Percentiles rank a stretch among this genome's conserved stretches.
phyloP scores from a whole-genome alignment of 1,140 invertebrate species.

The Leptinotarsa defecta region DNA sequence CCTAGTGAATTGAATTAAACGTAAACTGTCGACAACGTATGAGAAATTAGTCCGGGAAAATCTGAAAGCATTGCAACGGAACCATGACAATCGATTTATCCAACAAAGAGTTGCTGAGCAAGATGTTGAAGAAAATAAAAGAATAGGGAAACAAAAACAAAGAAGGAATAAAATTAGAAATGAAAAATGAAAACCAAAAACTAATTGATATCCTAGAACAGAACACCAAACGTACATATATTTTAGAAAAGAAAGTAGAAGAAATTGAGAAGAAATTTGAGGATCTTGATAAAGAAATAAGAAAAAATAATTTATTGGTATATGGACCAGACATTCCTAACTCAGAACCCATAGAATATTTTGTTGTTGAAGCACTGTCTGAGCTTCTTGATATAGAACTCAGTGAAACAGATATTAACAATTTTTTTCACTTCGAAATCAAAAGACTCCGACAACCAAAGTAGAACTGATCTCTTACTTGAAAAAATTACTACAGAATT shows the following conservation, averaged over 20 bases:
- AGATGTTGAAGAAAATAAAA: neutral
- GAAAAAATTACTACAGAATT: too few relatives aligned
- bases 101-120: slow-evolving; percentile 1
- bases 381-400: neutral
- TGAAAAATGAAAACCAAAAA: too few relatives aligned
- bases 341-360: neutral
- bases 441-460: neutral
- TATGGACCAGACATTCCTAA: neutral
- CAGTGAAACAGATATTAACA: neutral
- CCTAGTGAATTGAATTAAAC: neutral
- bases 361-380: neutral
- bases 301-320: neutral
- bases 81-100: neutral
- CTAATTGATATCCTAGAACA: neutral
- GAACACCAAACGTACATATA: neutral
- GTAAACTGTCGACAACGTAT: neutral
- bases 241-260: neutral
- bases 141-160: neutral
- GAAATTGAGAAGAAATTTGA: neutral
- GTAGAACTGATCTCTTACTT: too few relatives aligned
- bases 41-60: neutral
- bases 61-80: neutral
- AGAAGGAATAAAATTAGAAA: neutral
- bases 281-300: neutral
- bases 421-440: neutral